Percentiles rank a stretch among this genome's conserved stretches.
Conservation (phyloP, 2,113 vertebrate species). For the Bombycilla garrulus region DNA sequence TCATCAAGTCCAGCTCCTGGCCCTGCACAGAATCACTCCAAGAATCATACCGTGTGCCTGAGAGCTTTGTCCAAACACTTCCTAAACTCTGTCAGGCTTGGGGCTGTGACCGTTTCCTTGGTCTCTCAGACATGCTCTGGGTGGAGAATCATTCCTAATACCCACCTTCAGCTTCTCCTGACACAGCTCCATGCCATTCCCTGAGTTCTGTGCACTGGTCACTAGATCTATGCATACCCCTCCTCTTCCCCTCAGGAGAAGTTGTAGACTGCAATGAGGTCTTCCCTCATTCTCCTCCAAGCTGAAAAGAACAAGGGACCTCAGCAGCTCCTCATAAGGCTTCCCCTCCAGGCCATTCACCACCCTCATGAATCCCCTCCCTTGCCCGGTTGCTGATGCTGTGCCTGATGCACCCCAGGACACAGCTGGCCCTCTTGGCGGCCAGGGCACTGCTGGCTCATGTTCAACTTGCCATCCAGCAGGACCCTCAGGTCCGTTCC, state of each 20-base stretch:
- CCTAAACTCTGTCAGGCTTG: neutral
- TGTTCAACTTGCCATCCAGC: neutral
- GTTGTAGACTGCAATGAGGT: neutral
- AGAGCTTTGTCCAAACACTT: neutral
- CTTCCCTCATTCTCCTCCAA: neutral
- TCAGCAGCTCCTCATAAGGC: neutral
- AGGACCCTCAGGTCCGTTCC: neutral
- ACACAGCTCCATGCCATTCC: neutral
- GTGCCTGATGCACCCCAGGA: neutral
- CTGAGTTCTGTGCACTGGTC: neutral
- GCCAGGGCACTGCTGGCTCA: neutral
- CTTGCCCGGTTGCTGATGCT: accelerated
- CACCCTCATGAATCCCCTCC: accelerated
- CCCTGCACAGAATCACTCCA: neutral
- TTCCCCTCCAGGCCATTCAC: neutral
- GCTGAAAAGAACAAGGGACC: neutral
- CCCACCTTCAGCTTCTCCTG: neutral
- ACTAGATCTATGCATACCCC: neutral
- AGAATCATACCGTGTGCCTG: neutral
- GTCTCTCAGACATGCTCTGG: neutral
- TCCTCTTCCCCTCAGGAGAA: neutral
- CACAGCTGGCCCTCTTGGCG: neutral
- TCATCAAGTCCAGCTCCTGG: neutral
- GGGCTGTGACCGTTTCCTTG: neutral
- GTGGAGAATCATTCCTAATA: neutral